These are phyloP conservation scores for Lasius platythorax DNA, from an alignment of 2,888 invertebrate species.

Conservation along the genomic window DNA sequence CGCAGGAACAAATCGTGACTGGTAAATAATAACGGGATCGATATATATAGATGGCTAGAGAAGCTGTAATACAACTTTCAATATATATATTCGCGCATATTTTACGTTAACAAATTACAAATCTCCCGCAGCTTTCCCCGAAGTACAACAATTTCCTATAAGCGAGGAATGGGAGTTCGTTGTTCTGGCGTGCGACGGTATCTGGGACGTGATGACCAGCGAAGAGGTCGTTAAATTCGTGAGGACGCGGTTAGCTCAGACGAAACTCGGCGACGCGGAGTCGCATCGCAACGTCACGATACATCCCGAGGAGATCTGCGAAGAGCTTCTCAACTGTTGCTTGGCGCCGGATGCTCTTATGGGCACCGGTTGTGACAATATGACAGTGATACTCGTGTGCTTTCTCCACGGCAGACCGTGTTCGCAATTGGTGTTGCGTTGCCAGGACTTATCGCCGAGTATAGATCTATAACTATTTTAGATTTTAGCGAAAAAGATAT, in stretches of 20 bases:
- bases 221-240: slow-evolving; percentile 97
- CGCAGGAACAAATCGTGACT: slow-evolving; percentile 98
- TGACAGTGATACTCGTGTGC: slow-evolving; percentile 97
- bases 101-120: slow-evolving; percentile 54
- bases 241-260: slow-evolving; percentile 89
- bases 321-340: slow-evolving; percentile 97
- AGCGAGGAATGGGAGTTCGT: slow-evolving; percentile 98
- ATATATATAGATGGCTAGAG: background rate
- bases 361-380: slow-evolving; percentile 99
- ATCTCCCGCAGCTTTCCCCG: slow-evolving; percentile 93
- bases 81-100: background rate
- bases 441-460: slow-evolving; percentile 64
- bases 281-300: slow-evolving; percentile 88
- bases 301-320: slow-evolving; percentile 98
- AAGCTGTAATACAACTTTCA: background rate
- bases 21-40: slow-evolving; percentile 87
- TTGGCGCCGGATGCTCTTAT: slow-evolving; percentile 98
- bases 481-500: slow-evolving; percentile 35
- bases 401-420: slow-evolving; percentile 89
- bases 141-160: slow-evolving; percentile 93
- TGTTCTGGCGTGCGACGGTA: slow-evolving; percentile 98
- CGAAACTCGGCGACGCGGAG: slow-evolving; percentile 69
- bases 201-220: slow-evolving; percentile 99
- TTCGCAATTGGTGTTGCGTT: slow-evolving; percentile 83
- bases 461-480: slow-evolving; percentile 63